A percentile compares a stretch with the other conserved stretches of the same genome.
Evolutionary conservation across 2,113 vertebrate genomes (phyloP).

Genomic region (Merops nubicus): DNA sequence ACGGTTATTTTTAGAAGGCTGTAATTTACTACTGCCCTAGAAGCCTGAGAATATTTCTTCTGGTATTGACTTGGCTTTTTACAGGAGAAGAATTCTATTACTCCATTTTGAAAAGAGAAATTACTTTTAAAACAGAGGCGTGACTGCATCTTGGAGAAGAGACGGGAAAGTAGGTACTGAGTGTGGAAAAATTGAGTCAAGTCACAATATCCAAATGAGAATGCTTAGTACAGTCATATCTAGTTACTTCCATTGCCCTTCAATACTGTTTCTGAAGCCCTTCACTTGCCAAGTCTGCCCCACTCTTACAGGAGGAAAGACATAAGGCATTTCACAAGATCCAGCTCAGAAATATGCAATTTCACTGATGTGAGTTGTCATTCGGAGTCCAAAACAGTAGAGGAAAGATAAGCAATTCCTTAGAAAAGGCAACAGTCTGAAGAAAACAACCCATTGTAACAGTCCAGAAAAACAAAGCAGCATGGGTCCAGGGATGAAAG

Average conservation of each 20-base stretch:
- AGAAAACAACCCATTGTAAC: not conserved
- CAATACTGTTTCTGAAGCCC: not conserved
- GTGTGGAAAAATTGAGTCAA: not conserved
- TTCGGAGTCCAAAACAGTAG: not conserved
- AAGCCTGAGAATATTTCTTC: not conserved
- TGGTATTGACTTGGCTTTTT: not conserved
- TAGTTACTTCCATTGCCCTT: not conserved
- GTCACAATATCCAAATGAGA: not conserved
- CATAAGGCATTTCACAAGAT: not conserved
- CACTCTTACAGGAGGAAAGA: not conserved
- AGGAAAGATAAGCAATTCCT: not conserved
- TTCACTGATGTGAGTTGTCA: not conserved
- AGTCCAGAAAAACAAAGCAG: not conserved
- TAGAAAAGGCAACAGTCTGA: not conserved
- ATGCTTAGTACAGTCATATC: not conserved
- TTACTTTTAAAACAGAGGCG: not conserved
- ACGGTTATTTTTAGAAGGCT: not conserved
- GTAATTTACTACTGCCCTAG: not conserved
- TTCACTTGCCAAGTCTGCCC: not conserved
- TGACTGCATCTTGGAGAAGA: not conserved
- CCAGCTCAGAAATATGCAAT: not conserved
- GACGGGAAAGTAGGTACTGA: accelerated
- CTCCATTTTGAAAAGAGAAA: not conserved
- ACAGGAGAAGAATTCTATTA: not conserved
- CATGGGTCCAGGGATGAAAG: not conserved